Conservation (phyloP, 2,797 vertebrate species). For the Microctenopoma steveboyesi region DNA sequence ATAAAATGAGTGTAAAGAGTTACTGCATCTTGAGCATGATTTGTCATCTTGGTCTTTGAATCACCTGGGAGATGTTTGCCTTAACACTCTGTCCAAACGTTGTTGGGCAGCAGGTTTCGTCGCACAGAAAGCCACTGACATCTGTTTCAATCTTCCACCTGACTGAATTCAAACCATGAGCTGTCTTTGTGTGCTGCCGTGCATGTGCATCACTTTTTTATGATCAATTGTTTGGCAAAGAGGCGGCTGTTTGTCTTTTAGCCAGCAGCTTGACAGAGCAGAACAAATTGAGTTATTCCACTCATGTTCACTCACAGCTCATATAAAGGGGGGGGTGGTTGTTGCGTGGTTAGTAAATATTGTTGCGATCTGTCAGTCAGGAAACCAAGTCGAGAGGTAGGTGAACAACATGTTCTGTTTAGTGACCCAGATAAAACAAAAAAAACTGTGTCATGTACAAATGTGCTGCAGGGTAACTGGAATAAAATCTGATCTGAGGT, state of each 20-base stretch:
- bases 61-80: constrained; percentile 53
- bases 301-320: constrained; percentile 55
- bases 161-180: constrained; percentile 61
- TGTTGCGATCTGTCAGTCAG: constrained; percentile 55
- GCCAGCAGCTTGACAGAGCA: constrained; percentile 47
- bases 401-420: constrained; percentile 18
- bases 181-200: constrained; percentile 54
- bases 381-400: constrained; percentile 34
- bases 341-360: constrained; percentile 63
- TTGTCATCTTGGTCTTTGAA: constrained; percentile 23
- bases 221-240: constrained; percentile 66
- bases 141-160: constrained; percentile 76
- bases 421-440: constrained; percentile 57
- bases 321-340: constrained; percentile 53
- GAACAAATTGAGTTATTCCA: constrained; percentile 76
- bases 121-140: constrained; percentile 63
- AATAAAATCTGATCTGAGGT: constrained; percentile 3
- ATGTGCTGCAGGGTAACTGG: neutral
- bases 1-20: too few species aligned
- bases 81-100: constrained; percentile 35
- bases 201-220: constrained; percentile 44
- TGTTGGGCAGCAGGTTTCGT: constrained; percentile 57
- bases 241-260: constrained; percentile 73
- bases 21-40: too few species aligned
- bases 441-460: constrained; percentile 5